phyloP scores from a whole-genome alignment of 1,140 invertebrate species.

The Littorina saxatilis region DNA sequence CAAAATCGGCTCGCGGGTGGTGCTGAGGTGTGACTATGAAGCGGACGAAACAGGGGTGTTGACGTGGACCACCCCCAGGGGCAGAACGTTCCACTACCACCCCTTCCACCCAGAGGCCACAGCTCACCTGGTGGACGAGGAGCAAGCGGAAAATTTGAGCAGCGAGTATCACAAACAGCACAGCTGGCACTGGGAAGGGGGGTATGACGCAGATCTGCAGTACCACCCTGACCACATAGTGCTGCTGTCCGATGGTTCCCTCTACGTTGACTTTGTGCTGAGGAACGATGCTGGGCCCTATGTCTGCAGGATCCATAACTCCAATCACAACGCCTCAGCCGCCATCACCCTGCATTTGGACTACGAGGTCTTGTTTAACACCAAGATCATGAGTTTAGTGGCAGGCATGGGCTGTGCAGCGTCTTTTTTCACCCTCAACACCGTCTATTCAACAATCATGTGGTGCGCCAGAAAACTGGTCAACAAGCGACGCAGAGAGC shows the following conservation, averaged over 20 bases:
- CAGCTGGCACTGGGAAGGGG: constrained; percentile 54
- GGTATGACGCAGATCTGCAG: constrained; percentile 51
- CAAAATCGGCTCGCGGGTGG: constrained; percentile 32
- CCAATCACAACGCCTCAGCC: constrained; percentile 83
- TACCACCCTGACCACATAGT: constrained; percentile 51
- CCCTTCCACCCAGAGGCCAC: constrained; percentile 46
- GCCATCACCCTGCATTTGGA: constrained; percentile 59
- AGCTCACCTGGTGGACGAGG: constrained; percentile 40
- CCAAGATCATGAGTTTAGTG: constrained; percentile 89
- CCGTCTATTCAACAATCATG: constrained; percentile 58
- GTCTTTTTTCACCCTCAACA: constrained; percentile 81
- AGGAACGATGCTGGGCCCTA: constrained; percentile 91
- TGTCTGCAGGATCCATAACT: constrained; percentile 89
- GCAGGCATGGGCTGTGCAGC: constrained; percentile 87
- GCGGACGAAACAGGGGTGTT: constrained; percentile 38
- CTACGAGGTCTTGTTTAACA: constrained; percentile 80
- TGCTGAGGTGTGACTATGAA: constrained; percentile 38
- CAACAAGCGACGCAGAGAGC: constrained; percentile 62
- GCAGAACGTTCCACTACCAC: constrained; percentile 42
- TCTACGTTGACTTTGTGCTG: constrained; percentile 81
- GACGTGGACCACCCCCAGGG: constrained; percentile 48
- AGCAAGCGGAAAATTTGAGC: constrained; percentile 33
- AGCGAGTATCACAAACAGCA: constrained; percentile 49
- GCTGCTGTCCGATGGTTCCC: constrained; percentile 82
- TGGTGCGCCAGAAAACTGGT: constrained; percentile 57